Conservation (phyloP, 2,113 vertebrate genomes). For the Saccopteryx leptura region DNA sequence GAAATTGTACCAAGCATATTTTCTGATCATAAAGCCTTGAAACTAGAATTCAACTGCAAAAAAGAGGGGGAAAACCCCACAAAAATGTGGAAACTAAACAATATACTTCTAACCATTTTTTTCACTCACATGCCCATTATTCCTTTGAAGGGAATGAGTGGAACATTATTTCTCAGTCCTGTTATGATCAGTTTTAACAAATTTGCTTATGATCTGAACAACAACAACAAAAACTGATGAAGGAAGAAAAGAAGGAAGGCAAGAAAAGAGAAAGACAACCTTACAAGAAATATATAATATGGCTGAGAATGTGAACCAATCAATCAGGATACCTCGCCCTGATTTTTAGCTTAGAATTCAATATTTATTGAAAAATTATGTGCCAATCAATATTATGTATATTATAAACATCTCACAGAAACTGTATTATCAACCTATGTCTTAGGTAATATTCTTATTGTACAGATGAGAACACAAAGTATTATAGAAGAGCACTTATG, state of each 20-base stretch:
- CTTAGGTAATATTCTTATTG: neutral
- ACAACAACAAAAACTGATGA: neutral
- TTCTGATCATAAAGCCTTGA: no score
- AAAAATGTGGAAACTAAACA: no score
- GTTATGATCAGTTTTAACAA: neutral
- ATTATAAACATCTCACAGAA: constrained; percentile 24
- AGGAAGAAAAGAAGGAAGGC: rapidly evolving
- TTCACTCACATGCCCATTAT: neutral
- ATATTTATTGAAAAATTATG: neutral
- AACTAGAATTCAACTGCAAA: no score
- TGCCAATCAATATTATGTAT: neutral
- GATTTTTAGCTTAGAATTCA: neutral
- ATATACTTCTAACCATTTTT: neutral
- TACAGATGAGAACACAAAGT: neutral
- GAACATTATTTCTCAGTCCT: neutral
- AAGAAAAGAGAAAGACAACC: rapidly evolving
- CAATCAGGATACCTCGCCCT: neutral
- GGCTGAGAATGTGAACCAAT: neutral
- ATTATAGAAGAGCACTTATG: neutral
- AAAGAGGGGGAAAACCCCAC: no score
- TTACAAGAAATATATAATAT: neutral
- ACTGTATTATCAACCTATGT: neutral
- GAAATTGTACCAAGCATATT: no score
- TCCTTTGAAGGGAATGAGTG: neutral
- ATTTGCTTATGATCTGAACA: neutral